A percentile compares a stretch with the other conserved stretches of the same genome.
Conservation (phyloP, 2,113 vertebrate species). For the Procavia capensis region DNA sequence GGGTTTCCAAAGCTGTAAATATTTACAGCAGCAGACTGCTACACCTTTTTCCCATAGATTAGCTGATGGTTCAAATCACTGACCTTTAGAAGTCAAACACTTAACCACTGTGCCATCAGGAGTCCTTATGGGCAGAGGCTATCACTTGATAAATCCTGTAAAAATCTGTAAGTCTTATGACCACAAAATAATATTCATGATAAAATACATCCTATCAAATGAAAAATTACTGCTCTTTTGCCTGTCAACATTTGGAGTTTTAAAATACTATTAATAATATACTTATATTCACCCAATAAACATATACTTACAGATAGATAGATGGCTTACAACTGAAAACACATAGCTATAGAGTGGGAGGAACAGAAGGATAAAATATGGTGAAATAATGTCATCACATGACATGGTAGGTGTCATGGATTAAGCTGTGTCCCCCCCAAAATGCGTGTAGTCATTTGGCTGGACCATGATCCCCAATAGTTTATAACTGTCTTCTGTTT, state of each 20-base stretch:
- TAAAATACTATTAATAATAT: not conserved
- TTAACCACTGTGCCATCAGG: not conserved
- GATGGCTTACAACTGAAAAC: not conserved
- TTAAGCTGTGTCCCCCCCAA: no score
- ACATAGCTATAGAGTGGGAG: not conserved
- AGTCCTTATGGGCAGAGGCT: not conserved
- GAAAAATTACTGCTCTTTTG: not conserved
- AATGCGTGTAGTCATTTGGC: no score
- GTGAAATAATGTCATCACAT: accelerated
- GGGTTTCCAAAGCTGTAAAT: not conserved
- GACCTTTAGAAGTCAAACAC: not conserved
- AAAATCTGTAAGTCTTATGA: not conserved
- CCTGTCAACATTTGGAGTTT: not conserved
- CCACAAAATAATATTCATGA: not conserved
- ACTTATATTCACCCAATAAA: not conserved
- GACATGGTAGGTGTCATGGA: not conserved
- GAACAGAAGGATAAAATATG: not conserved
- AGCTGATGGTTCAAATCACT: not conserved
- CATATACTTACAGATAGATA: not conserved
- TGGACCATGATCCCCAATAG: no score
- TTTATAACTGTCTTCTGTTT: no score
- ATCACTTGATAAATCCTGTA: not conserved
- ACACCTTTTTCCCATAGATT: not conserved
- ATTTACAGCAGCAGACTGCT: not conserved
- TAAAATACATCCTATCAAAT: not conserved